Conservation (phyloP, 2,113 vertebrate genomes). For the Callionymus lyra region DNA sequence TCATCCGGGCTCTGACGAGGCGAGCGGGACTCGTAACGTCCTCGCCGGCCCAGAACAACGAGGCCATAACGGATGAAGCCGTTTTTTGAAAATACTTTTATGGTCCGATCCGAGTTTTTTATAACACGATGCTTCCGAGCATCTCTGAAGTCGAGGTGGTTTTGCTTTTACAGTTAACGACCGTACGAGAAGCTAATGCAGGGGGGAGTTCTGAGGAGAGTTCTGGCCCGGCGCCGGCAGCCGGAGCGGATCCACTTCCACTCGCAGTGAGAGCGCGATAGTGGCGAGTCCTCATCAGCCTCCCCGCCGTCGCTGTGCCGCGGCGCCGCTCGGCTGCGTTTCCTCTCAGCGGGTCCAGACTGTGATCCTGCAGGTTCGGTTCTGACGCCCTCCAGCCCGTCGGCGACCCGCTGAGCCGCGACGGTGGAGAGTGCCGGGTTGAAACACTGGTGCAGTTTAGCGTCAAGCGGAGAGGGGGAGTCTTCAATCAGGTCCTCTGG, state of each 20-base stretch:
- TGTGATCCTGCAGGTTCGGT: constrained; percentile 14
- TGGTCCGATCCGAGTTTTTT: too few species aligned
- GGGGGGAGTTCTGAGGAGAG: not conserved
- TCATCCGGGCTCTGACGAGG: constrained; percentile 31
- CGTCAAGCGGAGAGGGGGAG: too few species aligned
- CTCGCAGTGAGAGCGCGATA: constrained; percentile 3
- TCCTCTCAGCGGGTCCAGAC: constrained; percentile 13
- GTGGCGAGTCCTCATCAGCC: constrained; percentile 14
- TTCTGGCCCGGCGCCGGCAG: not conserved
- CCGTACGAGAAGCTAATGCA: constrained; percentile 3
- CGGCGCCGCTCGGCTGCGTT: constrained; percentile 11
- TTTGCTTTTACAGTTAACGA: too few species aligned
- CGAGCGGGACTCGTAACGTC: constrained; percentile 18
- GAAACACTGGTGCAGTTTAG: too few species aligned
- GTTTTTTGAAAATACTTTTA: too few species aligned
- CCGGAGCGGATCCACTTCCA: constrained; percentile 12
- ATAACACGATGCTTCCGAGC: too few species aligned
- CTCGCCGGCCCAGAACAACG: constrained; percentile 22
- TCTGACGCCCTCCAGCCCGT: constrained; percentile 1
- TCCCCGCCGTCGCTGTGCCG: constrained; percentile 2
- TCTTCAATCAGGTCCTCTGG: too few species aligned
- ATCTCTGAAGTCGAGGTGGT: too few species aligned
- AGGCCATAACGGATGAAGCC: constrained; percentile 18
- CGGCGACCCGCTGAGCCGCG: constrained; percentile 1
- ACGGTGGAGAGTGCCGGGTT: too few species aligned